Evolutionary conservation across 2,797 vertebrate species (phyloP), one percentile per base, ranked within the genome.

Genomic region (Champsocephalus gunnari): DNA sequence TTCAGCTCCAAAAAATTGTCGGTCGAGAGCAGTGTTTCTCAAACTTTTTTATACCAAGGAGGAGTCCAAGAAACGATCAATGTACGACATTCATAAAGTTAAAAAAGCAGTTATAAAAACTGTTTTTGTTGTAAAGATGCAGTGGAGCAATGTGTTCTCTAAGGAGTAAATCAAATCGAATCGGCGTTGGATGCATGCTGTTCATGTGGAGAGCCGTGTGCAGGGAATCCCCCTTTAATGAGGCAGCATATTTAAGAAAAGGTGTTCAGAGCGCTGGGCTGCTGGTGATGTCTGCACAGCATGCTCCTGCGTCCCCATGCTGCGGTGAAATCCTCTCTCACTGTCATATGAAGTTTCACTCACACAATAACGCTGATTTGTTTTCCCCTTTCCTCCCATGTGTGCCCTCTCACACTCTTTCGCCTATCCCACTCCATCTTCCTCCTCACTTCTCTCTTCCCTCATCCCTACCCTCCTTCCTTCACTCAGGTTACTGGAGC

Each of bases 401-500:
- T 9, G 3, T 41, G 1, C 28, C 49, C n/a, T 45, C 47, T 17
- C 38, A 47, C 41, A 5, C n/a, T 50, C 32, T 45, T 43, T 54
- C 2, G 28, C 50, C 45, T 34, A 10, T 48, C 51, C 41, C 47
- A 24, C 32, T 34, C 32, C 48, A 11, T 66, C 69, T 16, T 62
- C 56, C 44, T 60, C 21, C 17, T 5, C 48, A 5, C 48, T 8
- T 2, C 21, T 14, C 32, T 17, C 28, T 21, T 45, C 10, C 13
- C 21, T 51, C 51, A 32, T 49, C 51, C 24, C 38, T 9, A n/a
- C 12, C 12, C 38, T 49, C 24, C 19, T 50, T 45, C 12, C 38
- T 3, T 10, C 32, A 34, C 32, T 5, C 61, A 99, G 98, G 92
- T 93, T 99, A 65, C 88, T 99, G 93, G 98, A 99, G 92, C 96